Conservation (phyloP, 2,797 vertebrate species). For the Enteromius radiatus region DNA sequence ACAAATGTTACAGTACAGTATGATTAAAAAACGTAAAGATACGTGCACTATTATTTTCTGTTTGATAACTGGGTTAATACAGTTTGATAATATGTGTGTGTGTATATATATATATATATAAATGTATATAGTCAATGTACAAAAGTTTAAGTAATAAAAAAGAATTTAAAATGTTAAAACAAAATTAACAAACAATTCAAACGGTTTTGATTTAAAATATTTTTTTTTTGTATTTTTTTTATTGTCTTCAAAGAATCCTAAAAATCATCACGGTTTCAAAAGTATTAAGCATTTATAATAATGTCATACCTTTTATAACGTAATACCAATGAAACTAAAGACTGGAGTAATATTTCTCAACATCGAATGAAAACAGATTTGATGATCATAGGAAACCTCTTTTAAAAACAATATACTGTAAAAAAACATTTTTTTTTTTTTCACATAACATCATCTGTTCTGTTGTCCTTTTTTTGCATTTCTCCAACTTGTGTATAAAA, state of each 20-base stretch:
- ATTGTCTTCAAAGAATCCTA: not conserved
- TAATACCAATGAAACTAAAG: not conserved
- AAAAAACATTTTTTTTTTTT: not conserved
- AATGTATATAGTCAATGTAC: too few relatives aligned
- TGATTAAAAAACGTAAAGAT: not conserved
- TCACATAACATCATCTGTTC: not conserved
- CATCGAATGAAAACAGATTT: not conserved
- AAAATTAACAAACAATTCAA: not conserved
- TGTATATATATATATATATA: too few relatives aligned
- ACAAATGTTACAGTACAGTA: not conserved
- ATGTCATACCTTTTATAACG: not conserved
- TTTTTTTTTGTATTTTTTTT: not conserved
- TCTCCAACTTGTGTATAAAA: not conserved
- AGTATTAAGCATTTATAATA: not conserved
- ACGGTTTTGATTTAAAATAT: not conserved
- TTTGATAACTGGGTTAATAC: not conserved
- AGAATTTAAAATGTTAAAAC: not conserved
- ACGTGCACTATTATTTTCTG: not conserved
- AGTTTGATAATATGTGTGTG: not conserved
- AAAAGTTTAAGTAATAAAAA: not conserved
- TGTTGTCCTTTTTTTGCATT: constrained; percentile 7
- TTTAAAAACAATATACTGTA: not conserved
- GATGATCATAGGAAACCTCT: not conserved
- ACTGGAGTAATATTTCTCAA: not conserved
- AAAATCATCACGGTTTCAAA: not conserved